These are phyloP conservation scores for Ianthella basta DNA, from an alignment of 37 sponge, comb jelly and placozoan genomes.

Conservation along the genomic window DNA sequence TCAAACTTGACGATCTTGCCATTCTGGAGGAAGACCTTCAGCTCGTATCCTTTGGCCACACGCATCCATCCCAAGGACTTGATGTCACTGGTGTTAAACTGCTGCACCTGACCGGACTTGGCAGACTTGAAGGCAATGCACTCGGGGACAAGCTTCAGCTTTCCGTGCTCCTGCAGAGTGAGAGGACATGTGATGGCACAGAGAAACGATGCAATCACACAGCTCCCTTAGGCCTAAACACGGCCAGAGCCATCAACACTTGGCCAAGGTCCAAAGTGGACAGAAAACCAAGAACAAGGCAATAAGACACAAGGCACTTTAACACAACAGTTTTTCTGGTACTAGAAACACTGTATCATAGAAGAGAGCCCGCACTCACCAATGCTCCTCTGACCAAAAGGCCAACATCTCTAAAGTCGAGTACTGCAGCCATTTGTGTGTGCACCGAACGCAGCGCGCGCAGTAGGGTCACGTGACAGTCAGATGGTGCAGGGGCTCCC, in stretches of 20 bases:
- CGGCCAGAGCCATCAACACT: neutral
- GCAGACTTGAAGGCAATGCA: conserved; percentile 84
- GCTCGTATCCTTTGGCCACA: conserved; percentile 79
- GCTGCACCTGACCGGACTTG: conserved; percentile 70
- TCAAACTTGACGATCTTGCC: conserved; percentile 72
- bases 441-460: neutral
- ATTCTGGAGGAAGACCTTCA: conserved; percentile 65
- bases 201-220: neutral
- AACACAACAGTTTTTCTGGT: no score
- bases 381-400: conserved; percentile 63
- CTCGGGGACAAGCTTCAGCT: conserved; percentile 79
- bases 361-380: conserved; percentile 41
- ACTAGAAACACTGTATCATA: no score
- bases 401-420: conserved; percentile 75
- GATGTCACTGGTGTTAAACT: conserved; percentile 65
- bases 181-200: neutral
- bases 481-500: neutral
- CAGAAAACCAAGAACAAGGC: no score
- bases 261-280: no score
- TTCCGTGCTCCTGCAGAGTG: conserved; percentile 74
- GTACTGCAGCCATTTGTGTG: conserved; percentile 33
- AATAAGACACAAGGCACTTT: no score
- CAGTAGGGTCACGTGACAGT: neutral
- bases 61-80: conserved; percentile 77
- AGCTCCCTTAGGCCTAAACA: neutral